Evolutionary conservation across 2,113 vertebrate genomes (phyloP), one percentile per base, ranked within the genome.

Genomic region (Miniopterus natalensis): DNA sequence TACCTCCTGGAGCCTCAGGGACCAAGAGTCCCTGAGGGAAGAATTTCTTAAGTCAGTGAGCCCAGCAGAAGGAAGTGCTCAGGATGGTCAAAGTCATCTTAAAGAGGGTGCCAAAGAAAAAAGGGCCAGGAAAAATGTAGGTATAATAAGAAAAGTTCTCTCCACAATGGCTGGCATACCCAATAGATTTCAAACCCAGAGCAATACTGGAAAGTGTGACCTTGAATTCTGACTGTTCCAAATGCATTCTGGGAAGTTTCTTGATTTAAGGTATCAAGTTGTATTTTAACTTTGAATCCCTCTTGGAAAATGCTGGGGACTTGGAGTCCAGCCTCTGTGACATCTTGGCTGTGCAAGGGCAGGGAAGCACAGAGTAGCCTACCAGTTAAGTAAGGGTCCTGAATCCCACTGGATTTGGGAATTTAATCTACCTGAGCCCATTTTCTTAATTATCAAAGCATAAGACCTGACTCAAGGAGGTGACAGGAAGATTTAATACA

Each of bases 221-320:
- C 77, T 92, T 94, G 95, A 81, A 49, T 74, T 94, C 55, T 88
- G 59, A 51, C 45, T 79, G 42, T 90, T 70, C 87, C 74, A 86
- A 57, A 6, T 36, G 36, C 36, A 36, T 36, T 36, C 36, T 36
- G 88, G 47, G 55, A 59, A 94, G 78, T 93, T 89, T 95, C 88
- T 86, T 13, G 57, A 70, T 59, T 85, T 78, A 71, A 91, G 77
- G 79, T 89, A 92, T 92, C 74, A 53, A 90, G 36, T 94, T 90
- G 45, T 89, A 88, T 77, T 95, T 95, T 92, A 96, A 94, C 27
- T 21, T 89, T 92, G 77, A 94, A 42, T 90, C 42, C 23, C 70
- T 84, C 47, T 94, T 91, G 84, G 68, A 86, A 59, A 77, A 57
- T 68, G 63, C 27, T 29, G 42, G 57, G 70, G 61, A 83, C 70